These are phyloP conservation scores for Punctoribates punctum DNA, from an alignment of 2,888 invertebrate species.

Conservation along the genomic window DNA sequence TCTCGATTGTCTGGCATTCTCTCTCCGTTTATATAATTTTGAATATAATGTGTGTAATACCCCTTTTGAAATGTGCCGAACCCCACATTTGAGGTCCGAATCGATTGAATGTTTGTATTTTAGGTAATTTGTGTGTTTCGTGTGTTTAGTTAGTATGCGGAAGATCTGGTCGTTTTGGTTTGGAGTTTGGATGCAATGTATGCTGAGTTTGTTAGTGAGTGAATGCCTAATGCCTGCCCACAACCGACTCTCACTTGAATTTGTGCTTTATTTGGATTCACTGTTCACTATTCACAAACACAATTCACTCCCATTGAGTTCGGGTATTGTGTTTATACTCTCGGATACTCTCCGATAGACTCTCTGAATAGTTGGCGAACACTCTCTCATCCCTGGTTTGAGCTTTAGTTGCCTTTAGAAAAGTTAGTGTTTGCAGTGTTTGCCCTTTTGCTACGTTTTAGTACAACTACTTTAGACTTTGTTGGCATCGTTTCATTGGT, in stretches of 20 bases:
- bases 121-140: not conserved
- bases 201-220: slow-evolving; percentile 22
- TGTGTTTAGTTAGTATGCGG: slow-evolving; percentile 20
- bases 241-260: not conserved
- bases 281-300: not conserved
- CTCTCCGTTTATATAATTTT: no score
- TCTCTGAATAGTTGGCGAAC: not conserved
- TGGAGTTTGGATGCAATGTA: slow-evolving; percentile 12
- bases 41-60: no score
- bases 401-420: slow-evolving; percentile 16
- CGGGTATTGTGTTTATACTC: not conserved
- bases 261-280: slow-evolving; percentile 24
- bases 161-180: slow-evolving; percentile 27
- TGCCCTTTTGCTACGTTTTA: slow-evolving; percentile 29
- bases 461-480: slow-evolving; percentile 26
- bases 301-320: slow-evolving; percentile 19
- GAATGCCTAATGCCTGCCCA: slow-evolving; percentile 34
- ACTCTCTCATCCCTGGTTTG: slow-evolving; percentile 22
- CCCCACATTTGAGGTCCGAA: not conserved
- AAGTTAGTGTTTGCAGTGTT: slow-evolving; percentile 1
- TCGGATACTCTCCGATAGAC: not conserved
- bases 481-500: slow-evolving; percentile 20
- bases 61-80: no score
- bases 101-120: not conserved
- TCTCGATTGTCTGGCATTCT: no score